phyloP scores from a whole-genome alignment of 2,888 invertebrate species.

The Drosophila paranaensis region DNA sequence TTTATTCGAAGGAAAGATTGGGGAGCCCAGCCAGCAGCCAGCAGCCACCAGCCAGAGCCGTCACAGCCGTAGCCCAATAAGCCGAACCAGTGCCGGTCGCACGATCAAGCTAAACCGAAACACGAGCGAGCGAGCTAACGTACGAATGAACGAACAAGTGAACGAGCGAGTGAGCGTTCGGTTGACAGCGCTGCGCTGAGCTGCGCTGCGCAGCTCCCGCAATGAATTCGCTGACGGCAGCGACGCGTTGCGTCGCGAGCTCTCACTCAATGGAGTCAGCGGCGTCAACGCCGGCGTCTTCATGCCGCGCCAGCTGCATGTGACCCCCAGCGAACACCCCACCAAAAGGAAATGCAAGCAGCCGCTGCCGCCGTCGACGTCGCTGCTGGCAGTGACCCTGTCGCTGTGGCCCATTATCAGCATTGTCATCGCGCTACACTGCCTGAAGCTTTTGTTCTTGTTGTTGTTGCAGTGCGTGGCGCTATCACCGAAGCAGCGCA shows the following conservation, averaged over 20 bases:
- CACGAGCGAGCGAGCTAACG: slow-evolving; percentile 8
- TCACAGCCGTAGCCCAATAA: slow-evolving; percentile 36
- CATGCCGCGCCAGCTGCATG: slow-evolving; percentile 56
- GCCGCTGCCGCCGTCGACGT: slow-evolving; percentile 8
- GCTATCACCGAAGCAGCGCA: slow-evolving; percentile 19
- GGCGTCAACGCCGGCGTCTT: slow-evolving; percentile 45
- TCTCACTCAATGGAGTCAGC: slow-evolving; percentile 33
- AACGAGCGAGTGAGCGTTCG: slow-evolving; percentile 18
- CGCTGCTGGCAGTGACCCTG: slow-evolving; percentile 39
- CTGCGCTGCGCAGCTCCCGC: slow-evolving; percentile 30
- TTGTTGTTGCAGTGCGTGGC: slow-evolving; percentile 29
- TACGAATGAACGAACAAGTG: slow-evolving; percentile 6
- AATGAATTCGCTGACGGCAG: slow-evolving; percentile 42
- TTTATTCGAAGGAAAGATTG: slow-evolving; percentile 79
- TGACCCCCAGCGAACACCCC: slow-evolving; percentile 63
- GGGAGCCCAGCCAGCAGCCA: slow-evolving; percentile 47
- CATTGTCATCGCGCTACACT: slow-evolving; percentile 49
- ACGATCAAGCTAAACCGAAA: slow-evolving; percentile 20
- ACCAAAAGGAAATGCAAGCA: slow-evolving; percentile 58
- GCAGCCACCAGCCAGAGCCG: slow-evolving; percentile 10
- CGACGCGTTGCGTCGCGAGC: slow-evolving; percentile 20
- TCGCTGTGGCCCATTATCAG: slow-evolving; percentile 50
- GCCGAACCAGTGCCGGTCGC: slow-evolving; percentile 44
- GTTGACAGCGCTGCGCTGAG: slow-evolving; percentile 7
- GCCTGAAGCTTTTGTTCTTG: slow-evolving; percentile 30